Conservation (phyloP, 2,113 vertebrate species). For the Corydoras sp. region DNA sequence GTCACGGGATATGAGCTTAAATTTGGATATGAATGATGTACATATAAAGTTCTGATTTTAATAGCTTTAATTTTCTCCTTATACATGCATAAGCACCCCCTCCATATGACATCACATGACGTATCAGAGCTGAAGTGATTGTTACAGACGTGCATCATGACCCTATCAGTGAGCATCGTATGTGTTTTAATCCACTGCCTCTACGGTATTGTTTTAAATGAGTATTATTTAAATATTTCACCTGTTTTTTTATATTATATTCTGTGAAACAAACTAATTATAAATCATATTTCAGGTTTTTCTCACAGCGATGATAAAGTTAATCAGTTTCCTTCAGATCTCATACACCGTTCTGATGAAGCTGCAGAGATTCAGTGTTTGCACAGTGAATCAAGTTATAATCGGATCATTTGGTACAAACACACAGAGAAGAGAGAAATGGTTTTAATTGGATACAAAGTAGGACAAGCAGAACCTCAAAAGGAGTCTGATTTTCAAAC, state of each 20-base stretch:
- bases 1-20: too few relatives aligned
- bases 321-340: not conserved
- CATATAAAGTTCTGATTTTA: too few relatives aligned
- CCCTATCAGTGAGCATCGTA: not conserved
- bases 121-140: not conserved
- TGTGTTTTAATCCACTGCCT: not conserved
- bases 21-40: too few relatives aligned
- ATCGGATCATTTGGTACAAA: conserved; percentile 6
- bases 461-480: not conserved
- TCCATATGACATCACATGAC: not conserved
- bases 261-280: not conserved
- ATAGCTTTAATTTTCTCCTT: too few relatives aligned
- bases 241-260: not conserved
- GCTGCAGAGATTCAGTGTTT: not conserved
- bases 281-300: not conserved
- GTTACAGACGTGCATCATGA: not conserved
- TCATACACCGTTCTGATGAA: not conserved
- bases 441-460: conserved; percentile 18
- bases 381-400: not conserved
- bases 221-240: not conserved
- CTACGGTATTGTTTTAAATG: not conserved
- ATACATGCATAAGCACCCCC: too few relatives aligned
- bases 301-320: not conserved
- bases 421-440: not conserved
- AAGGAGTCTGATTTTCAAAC: not conserved